Base-by-base conservation (phyloP, 2,888 invertebrate species). In the Rugalucina vietnamica region DNA sequence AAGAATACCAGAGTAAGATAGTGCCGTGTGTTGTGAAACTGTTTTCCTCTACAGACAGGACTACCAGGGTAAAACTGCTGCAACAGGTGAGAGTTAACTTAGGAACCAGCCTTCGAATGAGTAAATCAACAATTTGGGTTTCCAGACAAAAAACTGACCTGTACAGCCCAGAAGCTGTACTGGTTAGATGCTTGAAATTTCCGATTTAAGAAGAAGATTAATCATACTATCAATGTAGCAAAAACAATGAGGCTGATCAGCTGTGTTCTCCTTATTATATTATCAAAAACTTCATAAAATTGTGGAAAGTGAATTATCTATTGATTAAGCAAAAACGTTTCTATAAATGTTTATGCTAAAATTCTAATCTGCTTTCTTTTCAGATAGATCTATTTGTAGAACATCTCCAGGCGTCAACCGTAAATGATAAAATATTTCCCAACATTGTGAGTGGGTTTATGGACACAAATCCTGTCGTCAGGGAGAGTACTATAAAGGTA, bases 401-500 rank as follows among this genome's bases (percentile, higher is more conserved):
- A 79, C 96, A 96, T 93, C 93, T 96, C 27, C 96, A 96, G 94
- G 93, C 96, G 0, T 93, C 94, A 73, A 95, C 96, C 21, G 96
- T 99, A 24, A 99, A 99, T 95, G 98, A 99, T 93, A 98, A 98
- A 95, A 94, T 95, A 65, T 95, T 94, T 76, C 95, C 95, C 1
- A 91, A 93, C 82, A 91, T 99, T 84, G 97, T 97, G 78, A 97
- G 98, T 93, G 99, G 99, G 2, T 99, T 99, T 95, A 96, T 98
- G 94, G 99, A 99, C 95, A 98, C 99, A 0, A 99, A 99, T 95
- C 97, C 99, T 0, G 97, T 98, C 1, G 99, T 99, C 88, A 96
- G 99, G 89, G 99, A 99, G 95, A 98, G 98, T 95, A 99, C 99
- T 0, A 98, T 99, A 79, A 99, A 99, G 96, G n/a, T n/a, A n/a